Evolutionary conservation across 2,888 invertebrate species (phyloP).

Genomic region (Ectropis crepuscularia): DNA sequence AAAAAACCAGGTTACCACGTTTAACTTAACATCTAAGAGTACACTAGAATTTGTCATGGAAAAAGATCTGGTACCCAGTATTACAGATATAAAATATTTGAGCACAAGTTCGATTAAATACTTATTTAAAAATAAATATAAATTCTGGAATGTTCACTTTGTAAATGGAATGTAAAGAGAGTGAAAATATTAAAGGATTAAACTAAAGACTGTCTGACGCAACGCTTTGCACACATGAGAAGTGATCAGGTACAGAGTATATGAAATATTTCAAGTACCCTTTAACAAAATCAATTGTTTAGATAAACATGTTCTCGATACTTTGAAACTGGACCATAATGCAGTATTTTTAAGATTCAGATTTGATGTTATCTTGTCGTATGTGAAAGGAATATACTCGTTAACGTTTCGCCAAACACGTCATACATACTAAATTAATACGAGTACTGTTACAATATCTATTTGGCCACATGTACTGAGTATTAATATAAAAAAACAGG

Average conservation of each 20-base stretch:
- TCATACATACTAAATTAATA: constrained; percentile 39
- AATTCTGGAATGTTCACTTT: constrained; percentile 39
- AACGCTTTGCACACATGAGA: not conserved
- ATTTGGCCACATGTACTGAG: constrained; percentile 61
- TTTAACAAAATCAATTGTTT: no score
- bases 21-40: constrained; percentile 43
- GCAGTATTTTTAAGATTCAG: not conserved
- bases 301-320: no score
- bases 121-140: constrained; percentile 40
- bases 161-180: constrained; percentile 34
- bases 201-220: constrained; percentile 6
- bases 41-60: constrained; percentile 52
- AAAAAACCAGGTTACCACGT: constrained; percentile 29
- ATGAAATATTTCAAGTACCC: no score
- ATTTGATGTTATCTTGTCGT: not conserved
- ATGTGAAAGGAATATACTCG: not conserved
- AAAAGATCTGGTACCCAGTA: constrained; percentile 47
- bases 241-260: no score
- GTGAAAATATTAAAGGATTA: constrained; percentile 16
- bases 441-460: constrained; percentile 44
- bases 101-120: constrained; percentile 47
- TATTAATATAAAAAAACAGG: constrained; percentile 38
- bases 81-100: constrained; percentile 46
- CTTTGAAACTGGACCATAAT: no score
- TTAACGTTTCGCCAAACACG: constrained; percentile 5